Conservation (phyloP, 2,113 vertebrate species). For the Ahaetulla prasina region DNA sequence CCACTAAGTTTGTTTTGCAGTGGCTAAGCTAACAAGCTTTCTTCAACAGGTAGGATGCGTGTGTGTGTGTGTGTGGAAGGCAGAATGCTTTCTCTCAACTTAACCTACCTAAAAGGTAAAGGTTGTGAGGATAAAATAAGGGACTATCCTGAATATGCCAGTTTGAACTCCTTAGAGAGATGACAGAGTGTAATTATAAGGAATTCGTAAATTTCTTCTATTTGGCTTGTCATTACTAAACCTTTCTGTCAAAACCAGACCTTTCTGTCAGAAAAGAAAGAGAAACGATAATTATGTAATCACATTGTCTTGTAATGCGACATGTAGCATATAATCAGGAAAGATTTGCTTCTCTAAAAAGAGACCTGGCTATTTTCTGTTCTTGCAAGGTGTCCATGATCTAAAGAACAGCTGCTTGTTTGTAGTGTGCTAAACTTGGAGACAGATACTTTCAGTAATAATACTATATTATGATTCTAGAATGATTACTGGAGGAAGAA, state of each 20-base stretch:
- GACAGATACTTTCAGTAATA: background rate
- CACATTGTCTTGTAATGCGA: background rate
- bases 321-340: background rate
- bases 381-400: background rate
- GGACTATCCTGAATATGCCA: background rate
- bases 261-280: background rate
- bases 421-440: background rate
- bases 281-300: background rate
- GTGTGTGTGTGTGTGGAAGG: fast-evolving
- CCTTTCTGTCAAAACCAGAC: background rate
- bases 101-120: background rate
- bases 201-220: background rate
- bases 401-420: background rate
- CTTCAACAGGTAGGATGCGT: background rate
- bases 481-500: constrained; percentile 11
- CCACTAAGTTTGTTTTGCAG: background rate
- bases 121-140: background rate
- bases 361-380: background rate
- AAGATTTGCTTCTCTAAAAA: background rate
- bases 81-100: background rate
- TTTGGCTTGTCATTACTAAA: background rate
- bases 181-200: background rate
- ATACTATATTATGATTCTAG: background rate
- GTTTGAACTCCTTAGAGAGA: background rate
- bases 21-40: background rate